Evolutionary conservation across 2,797 vertebrate genomes (phyloP).

Genomic region (Tolypeutes matacus): DNA sequence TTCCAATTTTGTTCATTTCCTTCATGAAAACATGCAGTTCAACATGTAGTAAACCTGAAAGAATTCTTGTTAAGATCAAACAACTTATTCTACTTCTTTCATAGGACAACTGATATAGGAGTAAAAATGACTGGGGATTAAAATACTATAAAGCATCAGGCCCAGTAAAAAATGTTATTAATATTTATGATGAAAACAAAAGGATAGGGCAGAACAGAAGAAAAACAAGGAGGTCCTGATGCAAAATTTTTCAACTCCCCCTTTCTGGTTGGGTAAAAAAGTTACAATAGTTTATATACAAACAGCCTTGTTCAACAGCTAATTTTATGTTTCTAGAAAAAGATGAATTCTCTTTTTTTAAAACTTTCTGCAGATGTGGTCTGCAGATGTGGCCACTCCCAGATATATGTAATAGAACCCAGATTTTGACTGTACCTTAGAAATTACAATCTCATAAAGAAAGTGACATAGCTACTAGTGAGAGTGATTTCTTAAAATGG

Average conservation of each 20-base stretch:
- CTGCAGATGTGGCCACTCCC: neutral
- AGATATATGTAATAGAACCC: neutral
- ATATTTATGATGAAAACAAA: conserved; percentile 26
- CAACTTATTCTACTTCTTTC: neutral
- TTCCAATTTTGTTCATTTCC: neutral
- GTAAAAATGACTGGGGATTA: neutral
- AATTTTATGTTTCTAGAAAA: conserved; percentile 28
- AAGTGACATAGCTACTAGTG: neutral
- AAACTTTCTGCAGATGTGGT: neutral
- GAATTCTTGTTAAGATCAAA: neutral
- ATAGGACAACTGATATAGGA: neutral
- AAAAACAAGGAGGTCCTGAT: neutral
- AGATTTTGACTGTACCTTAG: neutral
- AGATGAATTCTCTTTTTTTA: neutral
- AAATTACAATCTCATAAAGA: conserved; percentile 31
- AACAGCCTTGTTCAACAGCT: neutral
- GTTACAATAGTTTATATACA: neutral
- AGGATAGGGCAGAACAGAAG: neutral
- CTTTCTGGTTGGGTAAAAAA: neutral
- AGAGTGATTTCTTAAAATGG: conserved; percentile 41
- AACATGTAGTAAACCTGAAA: neutral
- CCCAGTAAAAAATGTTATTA: neutral
- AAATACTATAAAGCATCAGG: neutral
- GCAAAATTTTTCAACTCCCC: neutral
- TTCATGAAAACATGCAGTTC: neutral